A percentile compares a stretch with the other conserved stretches of the same genome.
Evolutionary conservation across 1,140 invertebrate genomes (phyloP).

Genomic region (Pogonognathellus flavescens): DNA sequence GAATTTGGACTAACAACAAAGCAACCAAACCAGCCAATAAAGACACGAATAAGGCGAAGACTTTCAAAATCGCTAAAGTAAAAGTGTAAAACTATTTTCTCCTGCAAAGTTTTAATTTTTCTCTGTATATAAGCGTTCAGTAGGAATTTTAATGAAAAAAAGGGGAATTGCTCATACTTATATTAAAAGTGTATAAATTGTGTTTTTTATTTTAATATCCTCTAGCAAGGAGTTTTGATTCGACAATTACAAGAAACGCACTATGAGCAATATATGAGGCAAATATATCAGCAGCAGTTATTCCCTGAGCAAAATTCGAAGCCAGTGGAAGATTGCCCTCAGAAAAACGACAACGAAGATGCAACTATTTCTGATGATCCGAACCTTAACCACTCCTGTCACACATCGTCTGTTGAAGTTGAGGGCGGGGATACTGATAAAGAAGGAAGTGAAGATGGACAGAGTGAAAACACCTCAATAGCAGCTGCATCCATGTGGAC

Average conservation of each 20-base stretch:
- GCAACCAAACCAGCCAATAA: too few species aligned
- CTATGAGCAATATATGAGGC: conserved; percentile 98
- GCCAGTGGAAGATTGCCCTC: background rate
- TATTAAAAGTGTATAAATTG: too few species aligned
- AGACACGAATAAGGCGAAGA: too few species aligned
- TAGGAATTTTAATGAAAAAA: too few species aligned
- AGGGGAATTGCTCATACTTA: too few species aligned
- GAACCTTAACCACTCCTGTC: background rate
- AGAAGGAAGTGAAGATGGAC: conserved; percentile 63
- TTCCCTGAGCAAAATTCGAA: conserved; percentile 57
- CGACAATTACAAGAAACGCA: conserved; percentile 96
- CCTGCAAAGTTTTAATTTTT: too few species aligned
- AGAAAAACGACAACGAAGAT: conserved; percentile 28
- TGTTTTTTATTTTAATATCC: conserved; percentile 4
- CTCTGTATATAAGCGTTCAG: too few species aligned
- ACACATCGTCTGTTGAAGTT: conserved; percentile 14
- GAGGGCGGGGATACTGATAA: conserved; percentile 37
- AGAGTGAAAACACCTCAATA: conserved; percentile 70
- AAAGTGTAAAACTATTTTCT: too few species aligned
- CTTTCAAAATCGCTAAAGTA: too few species aligned
- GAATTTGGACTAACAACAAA: too few species aligned
- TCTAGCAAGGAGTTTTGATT: conserved; percentile 91
- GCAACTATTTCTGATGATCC: background rate
- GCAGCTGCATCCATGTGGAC: conserved; percentile 96
- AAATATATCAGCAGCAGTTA: conserved; percentile 78